Percentiles rank a stretch among this genome's conserved stretches.
phyloP scores from a whole-genome alignment of 2,797 vertebrate genomes.

The Platyrinchus mystaceus region DNA sequence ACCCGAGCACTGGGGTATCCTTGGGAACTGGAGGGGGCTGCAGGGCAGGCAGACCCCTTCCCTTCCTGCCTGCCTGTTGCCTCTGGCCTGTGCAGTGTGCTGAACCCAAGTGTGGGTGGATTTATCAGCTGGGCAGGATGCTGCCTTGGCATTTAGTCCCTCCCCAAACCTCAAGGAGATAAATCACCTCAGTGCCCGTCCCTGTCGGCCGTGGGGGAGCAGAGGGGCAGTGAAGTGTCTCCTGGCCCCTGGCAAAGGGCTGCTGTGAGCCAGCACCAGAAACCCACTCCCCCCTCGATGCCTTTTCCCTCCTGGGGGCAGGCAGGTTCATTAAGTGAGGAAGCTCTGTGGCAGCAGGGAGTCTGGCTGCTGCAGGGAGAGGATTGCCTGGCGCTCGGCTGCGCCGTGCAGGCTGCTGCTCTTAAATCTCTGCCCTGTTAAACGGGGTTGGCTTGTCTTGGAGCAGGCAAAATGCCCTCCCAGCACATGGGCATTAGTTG shows the following conservation, averaged over 20 bases:
- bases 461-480: constrained; percentile 43
- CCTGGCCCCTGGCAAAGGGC: not conserved
- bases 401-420: not conserved
- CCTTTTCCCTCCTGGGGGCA: not conserved
- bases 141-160: not conserved
- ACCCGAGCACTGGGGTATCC: not conserved
- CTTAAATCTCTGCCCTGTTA: constrained; percentile 59
- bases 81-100: not conserved
- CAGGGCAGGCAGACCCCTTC: not conserved
- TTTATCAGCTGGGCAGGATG: not conserved
- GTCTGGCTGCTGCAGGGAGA: not conserved
- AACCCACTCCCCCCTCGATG: not conserved
- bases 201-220: not conserved
- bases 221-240: not conserved
- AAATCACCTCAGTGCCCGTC: not conserved
- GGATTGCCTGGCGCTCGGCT: not conserved
- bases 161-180: not conserved
- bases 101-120: not conserved
- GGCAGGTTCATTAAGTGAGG: constrained; percentile 1
- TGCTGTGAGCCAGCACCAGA: not conserved
- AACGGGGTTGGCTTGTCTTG: constrained; percentile 16
- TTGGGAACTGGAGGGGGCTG: not conserved
- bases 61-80: not conserved
- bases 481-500: constrained; percentile 27
- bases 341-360: not conserved